These are phyloP conservation scores for Sphecodes monilicornis DNA, from an alignment of 2,888 invertebrate species.

Conservation along the genomic window DNA sequence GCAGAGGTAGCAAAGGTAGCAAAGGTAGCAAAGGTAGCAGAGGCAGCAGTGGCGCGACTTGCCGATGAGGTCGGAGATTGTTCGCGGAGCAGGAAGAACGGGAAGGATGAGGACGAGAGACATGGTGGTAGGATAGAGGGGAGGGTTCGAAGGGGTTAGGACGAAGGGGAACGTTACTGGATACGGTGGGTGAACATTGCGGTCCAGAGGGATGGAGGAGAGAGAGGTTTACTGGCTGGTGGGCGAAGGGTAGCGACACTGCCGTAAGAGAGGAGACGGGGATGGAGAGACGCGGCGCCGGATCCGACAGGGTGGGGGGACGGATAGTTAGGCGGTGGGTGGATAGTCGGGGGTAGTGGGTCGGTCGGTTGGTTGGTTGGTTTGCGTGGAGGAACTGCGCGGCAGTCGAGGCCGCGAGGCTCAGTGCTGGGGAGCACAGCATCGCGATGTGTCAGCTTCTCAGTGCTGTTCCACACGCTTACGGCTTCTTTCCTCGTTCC, in stretches of 20 bases:
- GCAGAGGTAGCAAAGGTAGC: not conserved
- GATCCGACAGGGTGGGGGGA: constrained; percentile 56
- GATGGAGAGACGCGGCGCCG: constrained; percentile 57
- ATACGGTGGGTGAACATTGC: constrained; percentile 76
- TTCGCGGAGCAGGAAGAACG: constrained; percentile 31
- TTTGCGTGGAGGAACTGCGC: constrained; percentile 83
- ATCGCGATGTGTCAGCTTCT: constrained; percentile 82
- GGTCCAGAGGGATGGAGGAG: constrained; percentile 77
- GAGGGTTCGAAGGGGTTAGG: not conserved
- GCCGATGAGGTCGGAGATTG: constrained; percentile 47
- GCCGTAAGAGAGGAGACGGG: constrained; percentile 48
- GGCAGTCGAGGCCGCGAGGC: constrained; percentile 85
- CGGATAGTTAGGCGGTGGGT: constrained; percentile 69
- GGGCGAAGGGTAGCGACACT: constrained; percentile 56
- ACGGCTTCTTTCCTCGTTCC: constrained; percentile 67
- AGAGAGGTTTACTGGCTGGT: constrained; percentile 42
- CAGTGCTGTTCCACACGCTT: constrained; percentile 78
- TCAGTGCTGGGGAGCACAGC: constrained; percentile 83
- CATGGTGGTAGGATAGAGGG: not conserved
- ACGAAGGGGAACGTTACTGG: constrained; percentile 53
- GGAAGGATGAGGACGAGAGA: constrained; percentile 25
- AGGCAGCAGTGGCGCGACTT: not conserved
- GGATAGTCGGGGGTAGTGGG: constrained; percentile 74
- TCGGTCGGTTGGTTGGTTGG: constrained; percentile 78
- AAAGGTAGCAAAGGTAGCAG: not conserved